A percentile compares a stretch with the other conserved stretches of the same genome.
Conservation (phyloP, 2,113 vertebrate genomes). For the Malurus cyaneus region DNA sequence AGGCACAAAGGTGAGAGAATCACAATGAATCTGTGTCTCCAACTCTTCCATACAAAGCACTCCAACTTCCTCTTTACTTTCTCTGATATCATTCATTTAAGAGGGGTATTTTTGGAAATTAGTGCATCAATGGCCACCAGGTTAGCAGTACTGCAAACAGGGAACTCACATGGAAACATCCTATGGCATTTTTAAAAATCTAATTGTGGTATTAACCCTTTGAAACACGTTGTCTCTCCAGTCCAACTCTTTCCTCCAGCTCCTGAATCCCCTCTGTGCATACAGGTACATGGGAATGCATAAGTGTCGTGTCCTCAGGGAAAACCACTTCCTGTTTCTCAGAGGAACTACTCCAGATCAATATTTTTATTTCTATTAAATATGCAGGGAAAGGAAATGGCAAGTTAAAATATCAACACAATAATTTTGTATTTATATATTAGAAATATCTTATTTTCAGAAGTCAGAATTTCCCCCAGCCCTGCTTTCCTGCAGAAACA, state of each 20-base stretch:
- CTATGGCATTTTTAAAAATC: not conserved
- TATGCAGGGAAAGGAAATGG: not conserved
- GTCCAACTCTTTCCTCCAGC: not conserved
- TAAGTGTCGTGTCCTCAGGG: not conserved
- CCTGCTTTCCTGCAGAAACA: not conserved
- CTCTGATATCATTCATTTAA: not conserved
- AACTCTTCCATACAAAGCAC: not conserved
- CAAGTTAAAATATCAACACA: not conserved
- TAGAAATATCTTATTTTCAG: not conserved
- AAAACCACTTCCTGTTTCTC: not conserved
- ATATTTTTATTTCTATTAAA: not conserved
- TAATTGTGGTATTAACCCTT: not conserved
- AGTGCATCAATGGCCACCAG: not conserved
- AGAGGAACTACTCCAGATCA: not conserved
- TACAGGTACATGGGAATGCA: not conserved
- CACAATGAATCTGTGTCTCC: fast-evolving
- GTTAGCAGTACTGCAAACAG: not conserved
- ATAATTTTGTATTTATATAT: not conserved
- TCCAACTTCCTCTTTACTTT: not conserved
- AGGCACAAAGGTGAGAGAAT: conserved; percentile 72
- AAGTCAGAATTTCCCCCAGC: not conserved
- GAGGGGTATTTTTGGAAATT: not conserved
- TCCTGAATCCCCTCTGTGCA: not conserved
- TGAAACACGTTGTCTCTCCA: not conserved
- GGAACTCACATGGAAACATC: not conserved